Evolutionary conservation across 2,797 vertebrate genomes (phyloP), one percentile per base, ranked within the genome.

Genomic region (Acipenser oxyrinchus): DNA sequence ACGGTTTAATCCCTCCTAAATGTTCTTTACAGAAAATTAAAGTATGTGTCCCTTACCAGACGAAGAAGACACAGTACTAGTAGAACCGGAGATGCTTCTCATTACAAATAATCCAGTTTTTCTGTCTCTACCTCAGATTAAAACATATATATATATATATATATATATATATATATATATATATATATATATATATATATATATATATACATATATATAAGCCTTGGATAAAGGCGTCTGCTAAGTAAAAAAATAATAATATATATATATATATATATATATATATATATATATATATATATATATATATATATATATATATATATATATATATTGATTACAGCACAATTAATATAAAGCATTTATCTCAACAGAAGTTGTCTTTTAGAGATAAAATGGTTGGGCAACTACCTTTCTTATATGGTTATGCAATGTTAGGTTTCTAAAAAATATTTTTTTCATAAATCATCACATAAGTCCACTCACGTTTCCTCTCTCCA

Each of bases 401-500:
- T 51, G 65, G 15, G 12, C 8, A 49, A 18, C 48, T 11, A 12
- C 13, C 37, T 37, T 12, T 18, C 49, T 13, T 6, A 15, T 37
- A 55, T 11, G 10, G 13, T 11, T 48, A 70, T 73, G 69, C 37
- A 37, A 37, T 37, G 37, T 37, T 4, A 4, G 3, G 37, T 37
- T 37, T 37, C 37, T 37, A 10, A 53, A 53, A 37, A 37, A 37
- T 37, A 4, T 37, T 37, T 37, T 37, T 37, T 37, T 5, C 37
- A 37, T 37, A 37, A 37, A 37, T 37, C 37, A 37, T 37, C 37
- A 37, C 37, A 37, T 37, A 37, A 8, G 61, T 18, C 23, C 10
- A 81, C 94, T 92, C 82, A 97, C 95, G 88, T 76, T 95, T 95
- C 79, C 93, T 95, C 64, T 97, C 93, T 3, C 84, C 76, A 7